Conservation (phyloP, 2,797 vertebrate species). For the Enteromius paludinosus region DNA sequence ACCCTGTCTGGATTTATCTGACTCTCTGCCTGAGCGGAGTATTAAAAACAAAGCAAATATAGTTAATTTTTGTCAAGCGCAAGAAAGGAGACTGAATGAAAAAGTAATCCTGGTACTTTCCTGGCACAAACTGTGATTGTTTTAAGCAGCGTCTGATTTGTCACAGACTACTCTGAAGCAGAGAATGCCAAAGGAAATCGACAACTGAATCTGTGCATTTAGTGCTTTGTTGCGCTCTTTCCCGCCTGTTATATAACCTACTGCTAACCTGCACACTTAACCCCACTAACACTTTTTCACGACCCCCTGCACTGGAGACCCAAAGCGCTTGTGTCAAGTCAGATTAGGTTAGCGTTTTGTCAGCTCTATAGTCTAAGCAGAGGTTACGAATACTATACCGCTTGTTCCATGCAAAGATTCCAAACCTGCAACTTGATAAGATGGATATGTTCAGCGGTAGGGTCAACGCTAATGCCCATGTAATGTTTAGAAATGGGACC, state of each 20-base stretch:
- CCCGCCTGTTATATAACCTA: constrained; percentile 23
- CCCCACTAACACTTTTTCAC: constrained; percentile 40
- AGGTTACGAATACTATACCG: constrained; percentile 31
- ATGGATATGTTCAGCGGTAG: constrained; percentile 13
- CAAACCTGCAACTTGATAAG: constrained; percentile 37
- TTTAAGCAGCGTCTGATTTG: constrained; percentile 90
- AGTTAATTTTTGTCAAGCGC: constrained; percentile 68
- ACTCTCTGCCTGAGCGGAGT: not conserved
- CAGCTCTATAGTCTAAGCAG: constrained; percentile 40
- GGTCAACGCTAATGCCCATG: not conserved
- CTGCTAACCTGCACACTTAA: constrained; percentile 45
- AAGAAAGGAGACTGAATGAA: constrained; percentile 67
- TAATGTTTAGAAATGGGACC: constrained; percentile 8
- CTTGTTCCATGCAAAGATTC: constrained; percentile 36
- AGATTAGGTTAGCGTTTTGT: constrained; percentile 48
- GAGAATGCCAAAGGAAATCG: constrained; percentile 70
- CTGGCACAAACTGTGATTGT: constrained; percentile 98
- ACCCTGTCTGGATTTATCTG: not conserved
- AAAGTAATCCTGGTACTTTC: constrained; percentile 96
- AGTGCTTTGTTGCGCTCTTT: constrained; percentile 2
- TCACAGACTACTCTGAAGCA: constrained; percentile 86
- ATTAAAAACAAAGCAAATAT: constrained; percentile 48
- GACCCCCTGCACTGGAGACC: constrained; percentile 23
- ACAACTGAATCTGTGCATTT: not conserved
- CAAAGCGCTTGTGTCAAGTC: constrained; percentile 35